These are phyloP conservation scores for Gymnodraco acuticeps DNA, from an alignment of 2,797 vertebrate species.

Conservation along the genomic window DNA sequence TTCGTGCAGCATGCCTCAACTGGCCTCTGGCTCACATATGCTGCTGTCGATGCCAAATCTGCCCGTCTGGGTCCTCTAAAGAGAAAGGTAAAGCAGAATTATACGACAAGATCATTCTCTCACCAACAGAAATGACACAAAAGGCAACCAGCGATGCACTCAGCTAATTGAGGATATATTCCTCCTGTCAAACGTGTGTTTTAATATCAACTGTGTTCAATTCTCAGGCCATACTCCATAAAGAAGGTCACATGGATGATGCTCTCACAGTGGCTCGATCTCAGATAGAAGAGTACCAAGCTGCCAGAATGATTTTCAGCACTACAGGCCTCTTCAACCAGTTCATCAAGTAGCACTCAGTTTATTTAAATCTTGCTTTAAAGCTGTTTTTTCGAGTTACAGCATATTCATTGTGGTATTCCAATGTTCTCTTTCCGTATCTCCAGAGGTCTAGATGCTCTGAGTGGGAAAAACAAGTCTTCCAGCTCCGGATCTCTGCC, in stretches of 20 bases:
- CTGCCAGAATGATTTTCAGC: constrained; percentile 94
- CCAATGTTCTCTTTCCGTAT: constrained; percentile 10
- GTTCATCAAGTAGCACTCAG: constrained; percentile 90
- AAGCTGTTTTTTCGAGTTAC: background rate
- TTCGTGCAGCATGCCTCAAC: constrained; percentile 92
- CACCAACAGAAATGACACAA: too few species aligned
- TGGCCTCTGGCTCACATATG: constrained; percentile 93
- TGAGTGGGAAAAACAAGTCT: constrained; percentile 91
- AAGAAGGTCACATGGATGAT: constrained; percentile 97
- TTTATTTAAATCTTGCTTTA: constrained; percentile 5
- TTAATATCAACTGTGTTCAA: constrained; percentile 19
- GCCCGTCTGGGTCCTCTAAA: constrained; percentile 91
- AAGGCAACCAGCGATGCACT: too few species aligned
- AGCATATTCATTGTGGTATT: background rate
- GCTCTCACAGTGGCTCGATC: constrained; percentile 92
- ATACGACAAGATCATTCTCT: background rate
- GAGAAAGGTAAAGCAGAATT: constrained; percentile 86
- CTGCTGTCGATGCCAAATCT: constrained; percentile 92
- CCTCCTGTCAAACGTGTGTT: background rate
- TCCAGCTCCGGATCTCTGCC: constrained; percentile 84
- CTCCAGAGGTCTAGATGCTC: constrained; percentile 89
- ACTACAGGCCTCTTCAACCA: constrained; percentile 92
- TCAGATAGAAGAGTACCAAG: constrained; percentile 93
- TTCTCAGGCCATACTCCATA: constrained; percentile 92
- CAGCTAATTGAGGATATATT: too few species aligned